phyloP scores from a whole-genome alignment of 2,113 vertebrate species.

The Dipodomys ordii region DNA sequence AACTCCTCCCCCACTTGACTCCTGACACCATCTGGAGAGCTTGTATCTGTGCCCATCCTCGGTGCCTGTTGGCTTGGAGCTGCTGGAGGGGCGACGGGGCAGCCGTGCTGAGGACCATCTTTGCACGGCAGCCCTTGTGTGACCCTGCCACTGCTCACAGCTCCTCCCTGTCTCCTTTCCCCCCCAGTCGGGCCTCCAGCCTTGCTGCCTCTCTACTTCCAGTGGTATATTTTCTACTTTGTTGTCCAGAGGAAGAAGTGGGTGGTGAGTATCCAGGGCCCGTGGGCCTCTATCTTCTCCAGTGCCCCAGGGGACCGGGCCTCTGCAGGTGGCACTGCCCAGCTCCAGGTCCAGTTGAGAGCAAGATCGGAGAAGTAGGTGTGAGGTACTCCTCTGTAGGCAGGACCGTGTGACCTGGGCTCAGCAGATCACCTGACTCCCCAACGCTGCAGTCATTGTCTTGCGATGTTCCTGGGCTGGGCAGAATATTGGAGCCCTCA shows the following conservation, averaged over 20 bases:
- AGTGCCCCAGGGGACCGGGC: not conserved
- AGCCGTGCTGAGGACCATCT: not conserved
- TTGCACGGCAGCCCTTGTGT: not conserved
- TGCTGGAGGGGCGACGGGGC: not conserved
- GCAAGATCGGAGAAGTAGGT: not conserved
- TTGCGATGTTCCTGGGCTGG: not conserved
- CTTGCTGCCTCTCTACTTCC: constrained; percentile 89
- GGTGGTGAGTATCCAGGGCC: constrained; percentile 85
- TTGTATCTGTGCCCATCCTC: not conserved
- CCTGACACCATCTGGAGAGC: not conserved
- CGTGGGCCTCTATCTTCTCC: not conserved
- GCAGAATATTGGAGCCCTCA: not conserved
- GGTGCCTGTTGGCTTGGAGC: not conserved
- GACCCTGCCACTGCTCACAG: not conserved
- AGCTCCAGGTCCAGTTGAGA: not conserved
- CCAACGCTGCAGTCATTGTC: not conserved
- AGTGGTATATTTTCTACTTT: constrained; percentile 92
- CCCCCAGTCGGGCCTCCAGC: constrained; percentile 90
- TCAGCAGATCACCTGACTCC: not conserved
- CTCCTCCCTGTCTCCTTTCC: not conserved
- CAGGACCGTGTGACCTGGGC: not conserved
- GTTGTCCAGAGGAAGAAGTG: constrained; percentile 88
- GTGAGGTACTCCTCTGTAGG: not conserved
- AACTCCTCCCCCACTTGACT: not conserved
- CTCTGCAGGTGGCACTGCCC: not conserved